Evolutionary conservation across 2,113 vertebrate genomes (phyloP), one percentile per base, ranked within the genome.

Genomic region (Manacus vitellinus): DNA sequence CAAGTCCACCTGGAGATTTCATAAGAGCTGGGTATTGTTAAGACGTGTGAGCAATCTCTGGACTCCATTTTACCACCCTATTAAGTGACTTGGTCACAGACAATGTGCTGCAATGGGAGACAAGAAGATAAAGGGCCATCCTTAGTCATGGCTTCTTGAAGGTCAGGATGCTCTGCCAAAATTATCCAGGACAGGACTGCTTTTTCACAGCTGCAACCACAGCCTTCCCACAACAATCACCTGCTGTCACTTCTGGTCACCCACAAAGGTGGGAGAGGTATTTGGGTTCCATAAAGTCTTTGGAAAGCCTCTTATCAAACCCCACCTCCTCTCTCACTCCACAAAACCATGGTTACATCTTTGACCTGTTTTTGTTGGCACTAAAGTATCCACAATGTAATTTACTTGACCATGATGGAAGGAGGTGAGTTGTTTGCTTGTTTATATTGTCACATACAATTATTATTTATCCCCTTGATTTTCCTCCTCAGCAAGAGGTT

Each of bases 131-230:
- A 93, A 93, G 67, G 79, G 18, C 24, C 58, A 90, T 61, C 58
- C 49, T 95, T 70, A 85, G 74, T 82, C 81, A 79, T 54, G 66
- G 49, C 15, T 85, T 90, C 62, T 46, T 56, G 82, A 92, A 85
- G 75, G 83, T 90, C 88, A 93, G n/a, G 46, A 30, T 94, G 49
- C 61, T 92, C 92, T 92, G 85, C 78, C 91, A 89, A 51, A 83
- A 82, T 70, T 46, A 83, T 16, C 41, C 3, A 5, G 28, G 41
- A 70, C 9, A 80, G 28, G 90, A 76, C 37, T 94, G 58, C 56
- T 80, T 95, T 85, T 63, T 61, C 82, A 62, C 20, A 85, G 79
- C 77, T 84, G 37, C 28, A 81, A 49, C 43, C 31, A 49, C 49
- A 59, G 33, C 27, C 68, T 73, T 35, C 51, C 46, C 54, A 56